Evolutionary conservation across 2,888 invertebrate genomes (phyloP), one percentile per base, ranked within the genome.

Genomic region (Lithophane leautieri): DNA sequence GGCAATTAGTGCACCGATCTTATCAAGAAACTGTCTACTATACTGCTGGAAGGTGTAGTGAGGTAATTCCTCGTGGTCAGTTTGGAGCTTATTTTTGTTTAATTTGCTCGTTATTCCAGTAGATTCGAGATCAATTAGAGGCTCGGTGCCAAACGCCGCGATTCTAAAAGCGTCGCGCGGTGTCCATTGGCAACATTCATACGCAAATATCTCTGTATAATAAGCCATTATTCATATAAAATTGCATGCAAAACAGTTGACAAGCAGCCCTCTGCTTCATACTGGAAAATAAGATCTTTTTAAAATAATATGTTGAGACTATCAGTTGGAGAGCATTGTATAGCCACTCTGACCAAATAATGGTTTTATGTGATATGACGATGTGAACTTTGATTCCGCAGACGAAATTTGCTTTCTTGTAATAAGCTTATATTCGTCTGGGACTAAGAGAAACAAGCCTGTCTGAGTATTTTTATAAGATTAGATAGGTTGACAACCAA

Each of bases 311-410:
- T n/a, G n/a, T n/a, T n/a, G 40, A 42, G 44, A 47, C 61, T 60
- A 67, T 77, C 50, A 44, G 28, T 60, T 52, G 44, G 9, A 78
- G 63, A 52, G 44, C 4, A 34, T 19, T 79, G 58, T 77, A 4
- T 65, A 72, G 44, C 44, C 44, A 28, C 42, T 54, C 42, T 44
- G 63, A 52, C 34, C 52, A 34, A 40, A 44, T 62, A 40, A 62
- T 63, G 40, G n/a, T 80, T 80, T 80, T 70, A 66, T 80, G 61
- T 76, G 76, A 71, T 80, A 67, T 67, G 70, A 70, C 25, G 58
- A 65, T 65, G n/a, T 14, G 11, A 42, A 28, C 44, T 52, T 79
- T 1, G 14, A 44, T 56, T 70, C 9, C 0, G 19, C 50, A 56
- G 76, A 65, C n/a, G 63, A 72, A 60, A 68, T 52, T 70, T 52